Conservation (phyloP, 2,888 invertebrate species). For the Drosophila monieri region DNA sequence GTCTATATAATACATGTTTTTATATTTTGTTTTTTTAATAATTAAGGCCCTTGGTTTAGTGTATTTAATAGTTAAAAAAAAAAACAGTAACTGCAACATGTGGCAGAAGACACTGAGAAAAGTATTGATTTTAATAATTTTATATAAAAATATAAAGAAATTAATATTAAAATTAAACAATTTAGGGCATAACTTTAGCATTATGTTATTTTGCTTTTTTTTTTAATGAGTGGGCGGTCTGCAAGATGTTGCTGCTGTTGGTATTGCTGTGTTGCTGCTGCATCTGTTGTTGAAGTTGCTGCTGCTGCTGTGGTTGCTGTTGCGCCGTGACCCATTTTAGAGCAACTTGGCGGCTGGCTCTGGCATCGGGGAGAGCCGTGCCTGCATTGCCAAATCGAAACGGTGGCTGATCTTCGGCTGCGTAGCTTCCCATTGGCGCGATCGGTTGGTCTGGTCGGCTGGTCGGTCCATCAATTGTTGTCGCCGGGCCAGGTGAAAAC, state of each 20-base stretch:
- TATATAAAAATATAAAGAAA: too few relatives aligned
- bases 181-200: too few relatives aligned
- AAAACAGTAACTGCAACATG: constrained; percentile 6
- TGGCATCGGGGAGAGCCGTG: neutral
- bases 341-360: constrained; percentile 21
- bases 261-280: constrained; percentile 9
- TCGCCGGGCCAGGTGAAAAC: constrained; percentile 60
- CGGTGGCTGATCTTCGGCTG: constrained; percentile 23
- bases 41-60: neutral
- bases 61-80: neutral
- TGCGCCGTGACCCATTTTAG: constrained; percentile 37
- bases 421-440: constrained; percentile 16
- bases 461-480: constrained; percentile 7
- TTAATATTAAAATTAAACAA: too few relatives aligned
- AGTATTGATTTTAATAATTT: too few relatives aligned
- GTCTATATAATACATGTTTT: neutral
- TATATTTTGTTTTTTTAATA: neutral
- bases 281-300: neutral
- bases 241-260: constrained; percentile 38
- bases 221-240: constrained; percentile 30
- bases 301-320: neutral
- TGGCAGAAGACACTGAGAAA: neutral
- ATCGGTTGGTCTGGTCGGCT: neutral
- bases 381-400: constrained; percentile 23
- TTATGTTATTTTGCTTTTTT: neutral